Conservation (phyloP, 2,888 invertebrate genomes). For the Siphlonurus alternatus region DNA sequence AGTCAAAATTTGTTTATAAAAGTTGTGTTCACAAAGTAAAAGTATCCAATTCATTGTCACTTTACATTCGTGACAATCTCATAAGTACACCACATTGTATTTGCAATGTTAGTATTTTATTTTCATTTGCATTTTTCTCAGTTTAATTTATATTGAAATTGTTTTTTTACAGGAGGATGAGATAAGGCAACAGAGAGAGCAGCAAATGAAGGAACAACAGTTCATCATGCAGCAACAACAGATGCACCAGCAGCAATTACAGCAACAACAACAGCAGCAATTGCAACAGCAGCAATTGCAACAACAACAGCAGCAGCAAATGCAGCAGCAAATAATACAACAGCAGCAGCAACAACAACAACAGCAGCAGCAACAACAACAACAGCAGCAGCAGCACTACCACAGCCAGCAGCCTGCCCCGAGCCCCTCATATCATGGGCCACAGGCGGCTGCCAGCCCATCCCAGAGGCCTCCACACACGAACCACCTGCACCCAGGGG, state of each 20-base stretch:
- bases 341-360: conserved; percentile 17
- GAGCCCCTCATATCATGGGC: conserved; percentile 21
- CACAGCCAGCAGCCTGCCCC: conserved; percentile 23
- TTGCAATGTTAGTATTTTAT: no score
- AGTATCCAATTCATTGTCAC: no score
- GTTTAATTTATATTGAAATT: no score
- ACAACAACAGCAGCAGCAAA: conserved; percentile 13
- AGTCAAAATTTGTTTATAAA: no score
- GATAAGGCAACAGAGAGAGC: conserved; percentile 23
- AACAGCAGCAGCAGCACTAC: conserved; percentile 26
- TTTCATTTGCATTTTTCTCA: no score
- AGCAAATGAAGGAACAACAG: conserved; percentile 14
- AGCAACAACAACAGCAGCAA: conserved; percentile 6
- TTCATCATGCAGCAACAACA: conserved; percentile 16
- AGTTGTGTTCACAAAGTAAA: no score
- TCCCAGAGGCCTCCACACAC: conserved; percentile 21
- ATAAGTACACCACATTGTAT: no score
- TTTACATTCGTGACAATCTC: no score
- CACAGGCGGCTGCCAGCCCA: conserved; percentile 23
- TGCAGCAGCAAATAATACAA: conserved; percentile 11
- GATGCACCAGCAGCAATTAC: conserved; percentile 13
- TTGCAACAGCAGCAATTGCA: conserved; percentile 18
- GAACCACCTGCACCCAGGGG: conserved; percentile 25
- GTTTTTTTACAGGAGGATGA: conserved; percentile 24
- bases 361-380: conserved; percentile 27